These are phyloP conservation scores for Solenodon paradoxus DNA, from an alignment of 2,113 vertebrate species.

Conservation along the genomic window DNA sequence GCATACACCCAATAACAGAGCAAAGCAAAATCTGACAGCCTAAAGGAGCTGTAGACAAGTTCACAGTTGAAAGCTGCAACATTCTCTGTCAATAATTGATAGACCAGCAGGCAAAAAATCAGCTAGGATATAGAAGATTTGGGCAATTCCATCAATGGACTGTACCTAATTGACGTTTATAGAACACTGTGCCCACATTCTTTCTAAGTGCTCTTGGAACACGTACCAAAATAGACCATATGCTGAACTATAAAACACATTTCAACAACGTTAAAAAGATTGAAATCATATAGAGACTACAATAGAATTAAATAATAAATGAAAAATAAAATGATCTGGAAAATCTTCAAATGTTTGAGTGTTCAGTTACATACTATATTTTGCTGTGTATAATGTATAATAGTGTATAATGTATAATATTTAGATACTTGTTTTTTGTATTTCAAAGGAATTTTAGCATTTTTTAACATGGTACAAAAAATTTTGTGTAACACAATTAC, in stretches of 20 bases:
- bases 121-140: background rate
- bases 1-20: background rate
- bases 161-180: conserved; percentile 36
- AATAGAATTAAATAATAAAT: conserved; percentile 8
- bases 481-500: too few relatives aligned
- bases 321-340: background rate
- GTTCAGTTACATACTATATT: conserved; percentile 15
- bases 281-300: background rate
- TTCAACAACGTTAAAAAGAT: conserved; percentile 16
- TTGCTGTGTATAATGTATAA: too few relatives aligned
- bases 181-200: background rate
- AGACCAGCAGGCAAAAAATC: background rate
- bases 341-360: conserved; percentile 8
- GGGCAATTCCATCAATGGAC: background rate
- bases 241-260: background rate
- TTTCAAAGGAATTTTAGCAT: too few relatives aligned
- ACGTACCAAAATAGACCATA: background rate
- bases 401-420: too few relatives aligned
- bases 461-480: too few relatives aligned
- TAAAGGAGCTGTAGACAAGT: background rate
- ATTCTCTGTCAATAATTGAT: background rate
- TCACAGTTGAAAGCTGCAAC: background rate
- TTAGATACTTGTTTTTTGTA: too few relatives aligned
- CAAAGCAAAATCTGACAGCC: background rate
- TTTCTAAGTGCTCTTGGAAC: background rate